Evolutionary conservation across 2,888 invertebrate genomes (phyloP).

Genomic region (Ferdinandea cuprea): DNA sequence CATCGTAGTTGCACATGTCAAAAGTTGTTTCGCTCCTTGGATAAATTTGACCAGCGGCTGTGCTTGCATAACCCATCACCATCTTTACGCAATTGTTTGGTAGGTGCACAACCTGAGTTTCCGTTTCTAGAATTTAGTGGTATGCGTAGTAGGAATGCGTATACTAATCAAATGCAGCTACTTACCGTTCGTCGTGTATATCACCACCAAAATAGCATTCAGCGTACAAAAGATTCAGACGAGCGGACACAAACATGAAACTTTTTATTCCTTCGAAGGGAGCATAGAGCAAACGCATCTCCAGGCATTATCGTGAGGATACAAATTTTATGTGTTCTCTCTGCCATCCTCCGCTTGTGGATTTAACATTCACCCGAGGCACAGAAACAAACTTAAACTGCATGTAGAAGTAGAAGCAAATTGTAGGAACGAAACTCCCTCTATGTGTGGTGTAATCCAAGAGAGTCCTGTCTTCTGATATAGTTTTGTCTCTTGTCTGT

Average conservation of each 20-base stretch:
- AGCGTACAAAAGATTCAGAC: constrained; percentile 16
- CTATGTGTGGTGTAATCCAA: constrained; percentile 20
- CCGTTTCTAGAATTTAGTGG: constrained; percentile 16
- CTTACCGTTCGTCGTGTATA: constrained; percentile 9
- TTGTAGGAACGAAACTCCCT: constrained; percentile 50
- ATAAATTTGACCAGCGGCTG: constrained; percentile 62
- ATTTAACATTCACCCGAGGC: constrained; percentile 60
- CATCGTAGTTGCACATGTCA: constrained; percentile 36
- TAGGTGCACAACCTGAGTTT: constrained; percentile 42
- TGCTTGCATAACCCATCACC: constrained; percentile 47
- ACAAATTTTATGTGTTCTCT: constrained; percentile 14
- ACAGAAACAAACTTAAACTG: constrained; percentile 55
- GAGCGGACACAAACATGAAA: constrained; percentile 22
- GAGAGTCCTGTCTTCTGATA: constrained; percentile 24
- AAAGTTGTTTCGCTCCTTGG: constrained; percentile 59
- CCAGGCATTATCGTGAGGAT: constrained; percentile 40
- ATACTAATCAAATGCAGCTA: constrained; percentile 26
- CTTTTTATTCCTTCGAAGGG: constrained; percentile 25
- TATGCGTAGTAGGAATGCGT: neutral
- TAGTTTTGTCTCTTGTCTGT: neutral
- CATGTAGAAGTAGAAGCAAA: constrained; percentile 34
- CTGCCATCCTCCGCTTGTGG: constrained; percentile 43
- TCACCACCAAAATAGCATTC: constrained; percentile 32
- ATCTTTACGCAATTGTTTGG: constrained; percentile 60
- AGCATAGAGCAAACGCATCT: constrained; percentile 29